Evolutionary conservation across 2,113 vertebrate genomes (phyloP), one percentile per base, ranked within the genome.

Genomic region (Bambusicola thoracicus): DNA sequence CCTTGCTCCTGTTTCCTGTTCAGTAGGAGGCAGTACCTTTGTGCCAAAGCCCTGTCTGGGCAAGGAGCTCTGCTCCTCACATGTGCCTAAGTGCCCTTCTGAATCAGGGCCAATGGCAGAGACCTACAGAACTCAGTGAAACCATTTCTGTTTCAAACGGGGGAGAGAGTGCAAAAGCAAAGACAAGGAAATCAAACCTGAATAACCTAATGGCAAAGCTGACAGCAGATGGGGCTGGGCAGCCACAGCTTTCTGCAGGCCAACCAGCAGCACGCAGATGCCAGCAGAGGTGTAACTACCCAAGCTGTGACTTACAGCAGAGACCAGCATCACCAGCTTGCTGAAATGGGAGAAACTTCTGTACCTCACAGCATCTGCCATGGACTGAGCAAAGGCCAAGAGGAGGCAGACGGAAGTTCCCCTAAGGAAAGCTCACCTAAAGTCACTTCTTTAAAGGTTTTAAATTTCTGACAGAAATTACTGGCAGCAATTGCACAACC

Each of bases 191-290:
- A 59, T 24, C 43, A 59, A 78, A 59, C 7, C 16, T 10, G 3
- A 84, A 32, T 3, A n/a, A 49, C 21, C 25, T 29, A 38, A 77
- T 5, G n/a, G 48, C 19, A 38, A 41, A 86, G 55, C 16, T 55
- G 67, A 46, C 30, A 20, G 41, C 38, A 67, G 43, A 43, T 36
- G 43, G 27, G 34, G 30, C 2, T 25, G 66, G 61, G 72, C 66
- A 85, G 59, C 48, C 41, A 4, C 53, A n/a, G 41, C 34, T 56
- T 63, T 34, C 43, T 49, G 56, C 38, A 53, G 18, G 43, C 17
- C 48, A 69, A 16, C 14, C 14, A 67, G 51, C 36, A 34, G 27
- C 10, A 49, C 0, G 0, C 0, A 34, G 40, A 15, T 19, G 44
- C 13, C 46, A 36, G 5, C 20, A 22, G 2, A 1, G 10, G 34